These are phyloP conservation scores for Anoplopoma fimbria DNA, from an alignment of 2,113 vertebrate species.

Conservation along the genomic window DNA sequence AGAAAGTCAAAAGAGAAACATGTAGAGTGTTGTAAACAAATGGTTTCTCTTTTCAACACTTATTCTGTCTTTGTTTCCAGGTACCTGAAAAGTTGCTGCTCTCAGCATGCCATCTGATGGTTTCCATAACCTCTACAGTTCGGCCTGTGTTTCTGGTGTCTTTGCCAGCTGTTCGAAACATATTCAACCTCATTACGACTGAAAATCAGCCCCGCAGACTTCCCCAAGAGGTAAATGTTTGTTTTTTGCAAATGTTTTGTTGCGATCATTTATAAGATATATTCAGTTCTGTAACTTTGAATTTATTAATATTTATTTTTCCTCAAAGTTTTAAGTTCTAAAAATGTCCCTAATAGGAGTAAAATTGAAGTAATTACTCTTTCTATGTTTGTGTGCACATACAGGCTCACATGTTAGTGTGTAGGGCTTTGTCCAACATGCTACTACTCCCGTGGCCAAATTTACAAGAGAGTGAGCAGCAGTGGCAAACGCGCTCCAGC, in stretches of 20 bases:
- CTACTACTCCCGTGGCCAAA: constrained; percentile 95
- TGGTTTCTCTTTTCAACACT: too few species aligned
- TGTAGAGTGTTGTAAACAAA: neutral
- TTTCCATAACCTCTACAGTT: constrained; percentile 95
- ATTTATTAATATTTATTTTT: neutral
- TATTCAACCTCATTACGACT: constrained; percentile 94
- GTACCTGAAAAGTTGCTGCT: constrained; percentile 96
- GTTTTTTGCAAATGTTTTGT: neutral
- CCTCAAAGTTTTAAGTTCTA: neutral
- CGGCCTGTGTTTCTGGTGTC: constrained; percentile 95
- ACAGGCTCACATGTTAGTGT: constrained; percentile 95
- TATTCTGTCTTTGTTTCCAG: constrained; percentile 78
- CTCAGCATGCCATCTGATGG: constrained; percentile 93
- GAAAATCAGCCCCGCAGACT: constrained; percentile 90
- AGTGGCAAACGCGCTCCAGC: constrained; percentile 93
- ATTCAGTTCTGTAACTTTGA: neutral
- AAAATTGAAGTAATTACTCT: neutral
- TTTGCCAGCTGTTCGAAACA: constrained; percentile 93
- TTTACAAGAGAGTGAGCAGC: constrained; percentile 93
- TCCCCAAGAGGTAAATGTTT: constrained; percentile 87
- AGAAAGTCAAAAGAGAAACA: neutral
- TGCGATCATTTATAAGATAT: neutral
- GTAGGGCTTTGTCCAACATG: constrained; percentile 93
- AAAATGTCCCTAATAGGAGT: neutral
- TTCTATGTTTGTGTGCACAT: neutral